Conservation (phyloP, 2,797 vertebrate genomes). For the Meda fulgida region DNA sequence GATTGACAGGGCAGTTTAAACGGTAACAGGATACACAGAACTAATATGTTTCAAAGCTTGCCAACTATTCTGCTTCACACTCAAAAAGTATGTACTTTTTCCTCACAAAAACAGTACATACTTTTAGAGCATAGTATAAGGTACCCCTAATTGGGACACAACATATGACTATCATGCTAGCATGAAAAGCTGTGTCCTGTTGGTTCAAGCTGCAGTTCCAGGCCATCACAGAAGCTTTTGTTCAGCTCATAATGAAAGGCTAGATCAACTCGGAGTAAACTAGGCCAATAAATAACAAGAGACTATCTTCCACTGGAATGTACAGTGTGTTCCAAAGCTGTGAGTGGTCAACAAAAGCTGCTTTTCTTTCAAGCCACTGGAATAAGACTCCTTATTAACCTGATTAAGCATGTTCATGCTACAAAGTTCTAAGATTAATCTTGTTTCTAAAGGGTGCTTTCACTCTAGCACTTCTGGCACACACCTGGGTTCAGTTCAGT, state of each 20-base stretch:
- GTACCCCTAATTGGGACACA: too few relatives aligned
- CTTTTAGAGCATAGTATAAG: background rate
- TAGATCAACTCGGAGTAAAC: conserved; percentile 15
- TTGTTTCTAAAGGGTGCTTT: background rate
- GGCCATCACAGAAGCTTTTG: conserved; percentile 34
- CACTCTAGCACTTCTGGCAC: background rate
- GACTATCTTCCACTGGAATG: conserved; percentile 35
- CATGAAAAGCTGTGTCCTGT: background rate
- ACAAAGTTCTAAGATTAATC: background rate
- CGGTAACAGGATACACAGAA: background rate
- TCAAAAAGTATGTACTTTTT: background rate
- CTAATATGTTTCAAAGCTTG: background rate
- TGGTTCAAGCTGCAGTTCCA: conserved; percentile 18
- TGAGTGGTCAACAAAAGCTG: conserved; percentile 23
- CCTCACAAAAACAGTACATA: background rate
- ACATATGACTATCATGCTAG: background rate
- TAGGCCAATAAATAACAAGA: background rate
- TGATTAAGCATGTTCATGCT: background rate
- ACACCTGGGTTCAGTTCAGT: background rate
- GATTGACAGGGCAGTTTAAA: background rate
- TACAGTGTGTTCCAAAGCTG: conserved; percentile 25
- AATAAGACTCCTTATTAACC: background rate
- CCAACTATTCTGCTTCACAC: background rate
- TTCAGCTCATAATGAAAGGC: conserved; percentile 17
- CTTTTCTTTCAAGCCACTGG: conserved; percentile 8